Evolutionary conservation across 2,888 invertebrate genomes (phyloP).

Genomic region (Thera obeliscata): DNA sequence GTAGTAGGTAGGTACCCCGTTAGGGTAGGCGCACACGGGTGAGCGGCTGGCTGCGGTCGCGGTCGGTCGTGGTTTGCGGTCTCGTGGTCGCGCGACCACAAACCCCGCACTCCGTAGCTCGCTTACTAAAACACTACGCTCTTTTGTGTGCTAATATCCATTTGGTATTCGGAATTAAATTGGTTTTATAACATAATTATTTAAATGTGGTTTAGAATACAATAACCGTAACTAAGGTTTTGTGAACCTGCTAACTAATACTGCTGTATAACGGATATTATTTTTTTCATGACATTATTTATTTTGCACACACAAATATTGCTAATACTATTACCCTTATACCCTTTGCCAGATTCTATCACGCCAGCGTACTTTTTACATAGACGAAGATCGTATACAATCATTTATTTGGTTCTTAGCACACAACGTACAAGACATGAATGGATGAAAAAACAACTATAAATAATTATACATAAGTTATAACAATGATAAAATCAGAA

Average conservation of each 20-base stretch:
- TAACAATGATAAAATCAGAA: too few relatives aligned
- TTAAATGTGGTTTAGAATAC: background rate
- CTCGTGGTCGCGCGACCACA: constrained; percentile 47
- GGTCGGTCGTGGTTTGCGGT: constrained; percentile 59
- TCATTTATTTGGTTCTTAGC: too few relatives aligned
- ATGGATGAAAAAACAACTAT: too few relatives aligned
- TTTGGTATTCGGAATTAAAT: constrained; percentile 4
- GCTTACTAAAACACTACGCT: constrained; percentile 54
- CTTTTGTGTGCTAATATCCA: constrained; percentile 44
- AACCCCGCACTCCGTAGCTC: constrained; percentile 46
- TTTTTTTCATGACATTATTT: too few relatives aligned
- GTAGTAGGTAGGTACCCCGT: constrained; percentile 5
- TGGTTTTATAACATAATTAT: background rate
- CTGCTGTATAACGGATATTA: background rate
- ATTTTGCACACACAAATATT: too few relatives aligned
- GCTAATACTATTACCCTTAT: too few relatives aligned
- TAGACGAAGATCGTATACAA: too few relatives aligned
- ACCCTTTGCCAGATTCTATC: too few relatives aligned
- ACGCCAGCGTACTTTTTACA: too few relatives aligned
- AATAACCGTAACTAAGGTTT: background rate
- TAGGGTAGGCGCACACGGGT: constrained; percentile 47
- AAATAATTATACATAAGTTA: too few relatives aligned
- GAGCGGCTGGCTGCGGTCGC: constrained; percentile 55
- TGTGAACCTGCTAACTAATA: background rate
- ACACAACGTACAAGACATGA: too few relatives aligned